Base-by-base conservation (phyloP, 64 coral and sea anemone genomes). In the Orbicella faveolata region DNA sequence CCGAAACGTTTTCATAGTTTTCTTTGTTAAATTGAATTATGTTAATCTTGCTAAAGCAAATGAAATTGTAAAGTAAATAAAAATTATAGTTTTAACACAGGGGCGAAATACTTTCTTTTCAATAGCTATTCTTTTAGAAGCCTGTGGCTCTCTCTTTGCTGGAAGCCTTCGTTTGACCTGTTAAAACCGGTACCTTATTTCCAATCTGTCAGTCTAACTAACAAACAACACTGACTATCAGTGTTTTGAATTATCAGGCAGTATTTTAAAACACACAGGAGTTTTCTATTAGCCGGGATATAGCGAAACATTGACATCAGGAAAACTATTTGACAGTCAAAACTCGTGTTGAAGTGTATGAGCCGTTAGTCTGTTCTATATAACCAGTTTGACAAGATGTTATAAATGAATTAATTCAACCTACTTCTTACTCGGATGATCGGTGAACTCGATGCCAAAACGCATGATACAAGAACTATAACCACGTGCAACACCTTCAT, bases 341-440 rank as follows among this genome's bases (percentile, higher is more conserved):
- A 11, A 70, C 23, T 70, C n/a, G 21, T 70, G 21, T 26, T 70
- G 23, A 25, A 70, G 25, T 70, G 13, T 59, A 14, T 59, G 55
- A 2, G 9, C 51, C 41, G 6, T 37, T 21, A 48, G 18, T 51
- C 75, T 44, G 41, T 44, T 21, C 19, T 41, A 19, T 26, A 36
- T 83, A 37, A 66, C 26, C 41, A 85, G 73, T 52, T 18, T 51
- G 39, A 52, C 9, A 23, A 41, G 20, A 85, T 51, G 25, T 41
- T 36, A 26, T 6, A 18, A 70, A 73, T 52, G 23, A 85, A 39
- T 17, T 70, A 20, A 70, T 12, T 72, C 65, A 72, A 85, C 82
- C 15, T 73, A 85, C 82, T 73, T 16, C 73, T 85, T 15, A 85
- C 41, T 37, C 39, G 67, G 63, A 85, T 85, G 37, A 85, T 85